Evolutionary conservation across 2,888 invertebrate genomes (phyloP), one percentile per base, ranked within the genome.

Genomic region (Oligia fasciuncula): DNA sequence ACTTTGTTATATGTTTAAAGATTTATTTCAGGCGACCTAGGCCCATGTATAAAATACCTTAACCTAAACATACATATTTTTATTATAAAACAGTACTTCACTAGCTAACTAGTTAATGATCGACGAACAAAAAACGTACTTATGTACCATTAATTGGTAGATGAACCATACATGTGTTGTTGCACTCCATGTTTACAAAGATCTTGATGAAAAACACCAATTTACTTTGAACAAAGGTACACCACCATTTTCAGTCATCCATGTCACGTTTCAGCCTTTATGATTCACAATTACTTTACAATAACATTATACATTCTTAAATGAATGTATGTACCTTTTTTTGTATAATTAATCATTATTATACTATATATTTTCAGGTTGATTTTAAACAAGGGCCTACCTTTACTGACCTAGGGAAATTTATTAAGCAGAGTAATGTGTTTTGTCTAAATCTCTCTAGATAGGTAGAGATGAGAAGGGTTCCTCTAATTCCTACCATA

Each of bases 251-350:
- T 68, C 54, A 80, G 67, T 0, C 29, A 54, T 43, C 40, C 62
- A 57, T 46, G 14, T 72, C 71, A 71, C 17, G 35, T 23, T 62
- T n/a, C 60, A 23, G 60, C 0, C 14, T 29, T 9, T 65, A 62
- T 66, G 62, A 82, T n/a, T 73, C 77, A 77, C 66, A 51, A 63
- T 66, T 65, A 40, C 17, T 81, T 70, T 35, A 71, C 65, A 73
- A 82, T 77, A 77, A 77, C 57, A 82, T 60, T 43, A 54, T n/a
- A 65, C 69, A 73, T 62, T 60, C 9, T 73, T 82, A 19, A 73
- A 69, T 63, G 23, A 69, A 57, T 60, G 51, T 14, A 46, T 40
- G 29, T n/a, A 49, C 29, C 4, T 60, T 57, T 71, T 72, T 69
- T 70, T 70, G 19, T 69, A 29, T 69, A 40, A 80, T 11, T 69